A percentile compares a stretch with the other conserved stretches of the same genome.
Conservation (phyloP, 2,888 invertebrate genomes). For the Agrilus biguttatus region DNA sequence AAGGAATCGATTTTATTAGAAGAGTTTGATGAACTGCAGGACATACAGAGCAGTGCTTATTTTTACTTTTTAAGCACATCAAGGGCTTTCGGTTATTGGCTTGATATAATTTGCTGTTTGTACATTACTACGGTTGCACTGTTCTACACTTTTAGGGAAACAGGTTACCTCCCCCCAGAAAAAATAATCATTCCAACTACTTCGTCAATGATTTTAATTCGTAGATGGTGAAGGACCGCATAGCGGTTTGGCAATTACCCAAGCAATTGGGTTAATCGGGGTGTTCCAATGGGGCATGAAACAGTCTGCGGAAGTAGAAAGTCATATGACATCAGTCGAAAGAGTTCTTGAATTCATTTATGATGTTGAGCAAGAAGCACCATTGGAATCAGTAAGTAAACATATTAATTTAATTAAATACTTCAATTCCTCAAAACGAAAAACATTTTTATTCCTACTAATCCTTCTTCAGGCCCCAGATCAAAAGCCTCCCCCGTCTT, state of each 20-base stretch:
- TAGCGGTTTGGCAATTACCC: constrained; percentile 39
- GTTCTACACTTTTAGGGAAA: constrained; percentile 30
- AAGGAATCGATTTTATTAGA: constrained; percentile 42
- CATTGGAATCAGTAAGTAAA: constrained; percentile 19
- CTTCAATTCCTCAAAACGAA: not conserved
- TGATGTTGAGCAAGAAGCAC: constrained; percentile 33
- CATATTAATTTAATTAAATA: not conserved
- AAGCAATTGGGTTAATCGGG: constrained; percentile 34
- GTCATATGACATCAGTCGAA: constrained; percentile 51
- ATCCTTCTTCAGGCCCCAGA: constrained; percentile 17
- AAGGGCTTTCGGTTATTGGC: constrained; percentile 58
- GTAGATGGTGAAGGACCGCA: constrained; percentile 26
- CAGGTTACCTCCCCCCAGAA: not conserved
- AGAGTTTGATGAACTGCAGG: constrained; percentile 43
- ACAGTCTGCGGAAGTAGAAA: constrained; percentile 52
- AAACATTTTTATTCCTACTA: not conserved
- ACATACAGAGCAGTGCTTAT: constrained; percentile 56
- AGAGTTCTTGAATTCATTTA: constrained; percentile 45
- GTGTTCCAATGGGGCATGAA: constrained; percentile 50
- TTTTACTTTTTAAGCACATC: constrained; percentile 47
- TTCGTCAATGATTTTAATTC: constrained; percentile 3
- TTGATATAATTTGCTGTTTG: constrained; percentile 53
- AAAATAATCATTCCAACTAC: not conserved
- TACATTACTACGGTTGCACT: constrained; percentile 52
- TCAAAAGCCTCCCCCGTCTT: constrained; percentile 37